Evolutionary conservation across 2,797 vertebrate species (phyloP).

Genomic region (Emys orbicularis): DNA sequence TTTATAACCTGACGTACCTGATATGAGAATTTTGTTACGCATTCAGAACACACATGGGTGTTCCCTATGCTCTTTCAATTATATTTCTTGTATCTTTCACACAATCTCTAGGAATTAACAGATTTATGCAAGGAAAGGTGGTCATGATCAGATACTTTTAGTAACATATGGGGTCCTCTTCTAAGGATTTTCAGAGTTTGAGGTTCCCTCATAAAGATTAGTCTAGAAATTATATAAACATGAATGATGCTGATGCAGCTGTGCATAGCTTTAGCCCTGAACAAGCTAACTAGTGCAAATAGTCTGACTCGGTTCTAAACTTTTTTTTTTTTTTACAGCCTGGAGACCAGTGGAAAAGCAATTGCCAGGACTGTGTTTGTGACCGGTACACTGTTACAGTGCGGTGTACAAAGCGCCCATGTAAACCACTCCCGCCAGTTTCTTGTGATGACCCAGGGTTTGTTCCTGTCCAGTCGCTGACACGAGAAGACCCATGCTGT

Average conservation of each 20-base stretch:
- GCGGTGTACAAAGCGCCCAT: conserved; percentile 81
- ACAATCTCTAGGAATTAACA: neutral
- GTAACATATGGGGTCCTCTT: neutral
- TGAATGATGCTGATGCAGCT: neutral
- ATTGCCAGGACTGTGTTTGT: conserved; percentile 90
- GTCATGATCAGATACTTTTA: neutral
- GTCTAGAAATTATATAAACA: neutral
- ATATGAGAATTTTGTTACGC: neutral
- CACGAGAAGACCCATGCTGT: conserved; percentile 86
- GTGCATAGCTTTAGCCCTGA: neutral
- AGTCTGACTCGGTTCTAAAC: neutral
- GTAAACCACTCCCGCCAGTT: conserved; percentile 57
- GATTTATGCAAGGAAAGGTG: neutral
- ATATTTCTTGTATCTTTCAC: neutral
- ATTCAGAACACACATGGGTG: neutral
- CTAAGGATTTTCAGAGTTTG: neutral
- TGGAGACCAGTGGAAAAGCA: conserved; percentile 83
- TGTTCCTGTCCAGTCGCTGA: conserved; percentile 75
- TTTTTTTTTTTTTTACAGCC: conserved; percentile 28
- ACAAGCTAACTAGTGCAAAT: neutral
- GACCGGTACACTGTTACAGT: conserved; percentile 76
- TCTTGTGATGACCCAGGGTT: conserved; percentile 85
- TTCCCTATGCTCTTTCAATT: neutral
- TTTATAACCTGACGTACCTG: neutral
- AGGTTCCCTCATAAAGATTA: neutral